Evolutionary conservation across 2,797 vertebrate genomes (phyloP), one percentile per base, ranked within the genome.

Genomic region (Selene dorsalis): DNA sequence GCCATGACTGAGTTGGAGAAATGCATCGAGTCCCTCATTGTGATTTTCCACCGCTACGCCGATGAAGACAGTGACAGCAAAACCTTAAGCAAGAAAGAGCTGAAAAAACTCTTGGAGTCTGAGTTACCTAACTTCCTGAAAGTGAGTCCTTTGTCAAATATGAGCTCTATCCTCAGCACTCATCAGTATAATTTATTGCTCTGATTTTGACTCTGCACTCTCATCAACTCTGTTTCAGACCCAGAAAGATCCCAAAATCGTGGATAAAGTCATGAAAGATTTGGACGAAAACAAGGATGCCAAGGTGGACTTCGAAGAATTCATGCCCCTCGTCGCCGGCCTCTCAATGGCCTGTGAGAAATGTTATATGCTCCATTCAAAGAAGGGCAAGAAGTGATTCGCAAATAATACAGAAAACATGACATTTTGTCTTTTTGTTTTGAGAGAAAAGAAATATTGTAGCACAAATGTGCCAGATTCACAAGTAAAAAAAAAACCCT

Each of bases 81-180:
- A 2, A 89, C 88, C 2, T 89, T 96, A 57, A 95, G 47, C 86
- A 94, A 93, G 30, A 93, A 86, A 70, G 95, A 97, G 76, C 88
- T 97, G 56, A 96, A 90, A 69, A 87, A 85, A 39, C 93, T 97
- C 9, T 57, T 98, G 93, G 94, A 96, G 63, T 82, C 41, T 0
- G 97, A 99, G 87, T 89, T 99, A 35, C 83, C 93, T 0, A 90
- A 80, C 38, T 98, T 98, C 88, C 91, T 97, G 0, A 93, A 95
- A 91, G 98, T 98, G 91, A 94, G n/a, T 38, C 16, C 16, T 55
- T 3, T 10, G 11, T 73, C 28, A 30, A 20, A 47, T 12, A 1
- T 28, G 26, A 53, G 30, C 47, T 39, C 13, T 48, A 2, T 52
- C 4, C 3, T 69, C 20, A 20, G 20, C 22, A 18, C 14, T 1